Conservation (phyloP, 1,140 invertebrate genomes). For the Ridgeia piscesae region DNA sequence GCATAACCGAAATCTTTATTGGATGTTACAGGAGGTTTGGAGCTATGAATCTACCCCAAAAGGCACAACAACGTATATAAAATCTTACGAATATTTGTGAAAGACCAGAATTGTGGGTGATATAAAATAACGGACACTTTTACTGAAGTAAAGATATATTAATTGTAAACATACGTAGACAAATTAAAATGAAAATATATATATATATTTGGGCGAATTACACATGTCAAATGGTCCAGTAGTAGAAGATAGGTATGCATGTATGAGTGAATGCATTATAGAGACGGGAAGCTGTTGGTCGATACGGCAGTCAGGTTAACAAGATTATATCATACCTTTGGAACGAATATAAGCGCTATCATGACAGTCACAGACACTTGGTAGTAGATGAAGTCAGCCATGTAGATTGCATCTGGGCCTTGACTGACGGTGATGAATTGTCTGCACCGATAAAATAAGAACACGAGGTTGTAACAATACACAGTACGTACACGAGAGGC, state of each 20-base stretch:
- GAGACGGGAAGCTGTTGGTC: not conserved
- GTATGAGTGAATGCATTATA: not conserved
- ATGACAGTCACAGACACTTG: constrained; percentile 46
- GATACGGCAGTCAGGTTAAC: not conserved
- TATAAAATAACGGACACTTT: not conserved
- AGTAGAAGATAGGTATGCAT: not conserved
- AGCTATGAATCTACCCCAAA: too few species aligned
- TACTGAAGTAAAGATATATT: not conserved
- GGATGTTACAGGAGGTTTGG: too few species aligned
- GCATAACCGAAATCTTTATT: too few species aligned
- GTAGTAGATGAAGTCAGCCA: constrained; percentile 38
- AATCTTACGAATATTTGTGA: not conserved
- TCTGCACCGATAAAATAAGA: constrained; percentile 33
- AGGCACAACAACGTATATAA: not conserved
- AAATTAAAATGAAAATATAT: not conserved
- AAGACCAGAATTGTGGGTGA: not conserved
- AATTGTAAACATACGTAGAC: not conserved
- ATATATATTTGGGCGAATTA: not conserved
- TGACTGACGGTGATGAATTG: constrained; percentile 35
- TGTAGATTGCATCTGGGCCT: constrained; percentile 43
- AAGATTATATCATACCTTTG: constrained; percentile 38
- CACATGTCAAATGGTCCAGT: not conserved
- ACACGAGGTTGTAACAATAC: not conserved
- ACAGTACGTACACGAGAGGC: too few species aligned
- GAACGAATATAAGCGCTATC: constrained; percentile 42